Base-by-base conservation (phyloP, 2,797 vertebrate genomes). In the Ciconia nigra region DNA sequence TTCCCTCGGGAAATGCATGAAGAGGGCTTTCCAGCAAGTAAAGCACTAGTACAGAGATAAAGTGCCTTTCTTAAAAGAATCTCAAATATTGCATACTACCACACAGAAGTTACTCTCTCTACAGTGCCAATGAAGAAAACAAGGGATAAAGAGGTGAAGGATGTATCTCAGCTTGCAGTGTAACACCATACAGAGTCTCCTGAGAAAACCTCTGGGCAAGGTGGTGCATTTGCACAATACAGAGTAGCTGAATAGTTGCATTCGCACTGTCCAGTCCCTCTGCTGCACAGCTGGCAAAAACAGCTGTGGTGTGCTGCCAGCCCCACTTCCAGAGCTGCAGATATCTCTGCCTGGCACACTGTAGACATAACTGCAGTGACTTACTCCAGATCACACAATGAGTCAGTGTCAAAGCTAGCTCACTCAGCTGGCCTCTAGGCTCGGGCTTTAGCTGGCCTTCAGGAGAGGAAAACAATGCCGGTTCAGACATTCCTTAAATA, bases 401-500 rank as follows among this genome's bases (percentile, higher is more conserved):
- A 41, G 52, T 39, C 92, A 71, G 44, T 78, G 89, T 93, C n/a
- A 52, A 29, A 59, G 63, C 25, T 22, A 33, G 55, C 57, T 61
- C 37, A 2, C 35, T 22, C 84, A 41, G 81, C 81, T 76, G 58
- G 67, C 85, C 59, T 24, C 42, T 13, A 26, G 58, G 47, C 72
- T 79, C n/a, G 1, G 79, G 26, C 76, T 90, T 47, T 42, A 11
- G 22, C 59, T 0, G 16, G 51, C 93, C 77, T 88, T 89, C n/a
- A 13, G 28, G 77, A 94, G 52, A 44, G 42, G 85, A 89, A 95
- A 93, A 87, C 84, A 93, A 52, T 1, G 21, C 70, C 1, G 2
- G 29, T 58, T 81, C 61, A 59, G 76, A 80, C 88, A 84, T 96
- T 85, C 82, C 87, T 94, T 58, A 92, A 72, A 81, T 66, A 54